Evolutionary conservation across 2,797 vertebrate genomes (phyloP).

Genomic region (Anguilla megastoma): DNA sequence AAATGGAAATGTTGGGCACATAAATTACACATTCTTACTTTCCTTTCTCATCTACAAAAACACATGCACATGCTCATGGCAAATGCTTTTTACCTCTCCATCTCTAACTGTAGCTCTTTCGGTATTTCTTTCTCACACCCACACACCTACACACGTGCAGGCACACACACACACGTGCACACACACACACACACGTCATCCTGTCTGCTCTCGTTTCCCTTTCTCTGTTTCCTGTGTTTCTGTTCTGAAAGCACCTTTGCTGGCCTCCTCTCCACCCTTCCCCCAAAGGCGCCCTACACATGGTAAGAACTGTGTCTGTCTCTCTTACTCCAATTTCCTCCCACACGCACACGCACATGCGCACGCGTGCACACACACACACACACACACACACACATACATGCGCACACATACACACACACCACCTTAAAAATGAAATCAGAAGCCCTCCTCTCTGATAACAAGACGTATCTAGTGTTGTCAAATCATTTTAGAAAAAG

Average conservation of each 20-base stretch:
- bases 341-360: too few species aligned
- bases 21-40: not conserved
- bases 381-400: not conserved
- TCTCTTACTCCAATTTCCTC: too few species aligned
- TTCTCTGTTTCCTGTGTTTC: not conserved
- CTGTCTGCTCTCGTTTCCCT: not conserved
- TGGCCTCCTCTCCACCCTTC: not conserved
- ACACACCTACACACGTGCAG: not conserved
- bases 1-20: slow-evolving; percentile 30
- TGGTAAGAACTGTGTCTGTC: too few species aligned
- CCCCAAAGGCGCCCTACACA: not conserved
- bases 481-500: not conserved
- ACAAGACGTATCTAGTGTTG: not conserved
- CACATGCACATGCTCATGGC: not conserved
- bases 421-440: not conserved
- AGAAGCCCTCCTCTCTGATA: not conserved
- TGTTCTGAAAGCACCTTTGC: not conserved
- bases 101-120: not conserved
- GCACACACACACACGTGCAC: not conserved
- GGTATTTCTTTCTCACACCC: not conserved
- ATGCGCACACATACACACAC: not conserved
- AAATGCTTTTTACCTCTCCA: not conserved
- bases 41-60: not conserved
- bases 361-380: not conserved
- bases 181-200: not conserved